phyloP scores from a whole-genome alignment of 2,888 invertebrate genomes.

The Craniophora ligustri region DNA sequence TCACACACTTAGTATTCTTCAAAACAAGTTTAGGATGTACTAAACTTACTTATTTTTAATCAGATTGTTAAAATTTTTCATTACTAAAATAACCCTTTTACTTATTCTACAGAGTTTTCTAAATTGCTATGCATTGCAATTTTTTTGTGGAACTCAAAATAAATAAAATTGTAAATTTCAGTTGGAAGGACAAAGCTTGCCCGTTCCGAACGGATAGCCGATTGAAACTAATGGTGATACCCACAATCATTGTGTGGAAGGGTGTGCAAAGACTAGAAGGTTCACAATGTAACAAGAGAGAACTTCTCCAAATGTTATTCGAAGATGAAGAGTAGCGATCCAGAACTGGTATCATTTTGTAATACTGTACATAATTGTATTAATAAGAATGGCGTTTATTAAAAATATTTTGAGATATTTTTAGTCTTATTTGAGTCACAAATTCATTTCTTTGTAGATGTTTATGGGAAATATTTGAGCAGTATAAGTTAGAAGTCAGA shows the following conservation, averaged over 20 bases:
- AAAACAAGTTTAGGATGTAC: no score
- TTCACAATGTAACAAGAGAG: slow-evolving; percentile 92
- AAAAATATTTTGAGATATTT: no score
- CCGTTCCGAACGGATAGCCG: slow-evolving; percentile 93
- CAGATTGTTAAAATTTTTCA: no score
- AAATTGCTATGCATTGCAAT: no score
- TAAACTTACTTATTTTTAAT: no score
- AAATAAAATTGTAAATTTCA: slow-evolving; percentile 67
- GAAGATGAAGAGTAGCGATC: slow-evolving; percentile 24
- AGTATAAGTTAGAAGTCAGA: no score
- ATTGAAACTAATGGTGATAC: slow-evolving; percentile 93
- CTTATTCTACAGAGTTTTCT: no score
- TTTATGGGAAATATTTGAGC: no score
- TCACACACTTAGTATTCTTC: no score
- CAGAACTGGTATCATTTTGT: not conserved
- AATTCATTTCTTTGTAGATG: no score
- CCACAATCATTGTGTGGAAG: slow-evolving; percentile 94
- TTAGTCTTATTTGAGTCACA: no score
- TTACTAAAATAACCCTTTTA: no score
- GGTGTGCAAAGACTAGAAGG: slow-evolving; percentile 94
- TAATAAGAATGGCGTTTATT: slow-evolving; percentile 30
- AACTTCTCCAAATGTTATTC: slow-evolving; percentile 88
- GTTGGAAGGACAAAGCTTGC: slow-evolving; percentile 95
- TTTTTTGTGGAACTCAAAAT: not conserved
- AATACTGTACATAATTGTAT: slow-evolving; percentile 44